Base-by-base conservation (phyloP, 2,888 invertebrate species). In the Drosophila colorata region DNA sequence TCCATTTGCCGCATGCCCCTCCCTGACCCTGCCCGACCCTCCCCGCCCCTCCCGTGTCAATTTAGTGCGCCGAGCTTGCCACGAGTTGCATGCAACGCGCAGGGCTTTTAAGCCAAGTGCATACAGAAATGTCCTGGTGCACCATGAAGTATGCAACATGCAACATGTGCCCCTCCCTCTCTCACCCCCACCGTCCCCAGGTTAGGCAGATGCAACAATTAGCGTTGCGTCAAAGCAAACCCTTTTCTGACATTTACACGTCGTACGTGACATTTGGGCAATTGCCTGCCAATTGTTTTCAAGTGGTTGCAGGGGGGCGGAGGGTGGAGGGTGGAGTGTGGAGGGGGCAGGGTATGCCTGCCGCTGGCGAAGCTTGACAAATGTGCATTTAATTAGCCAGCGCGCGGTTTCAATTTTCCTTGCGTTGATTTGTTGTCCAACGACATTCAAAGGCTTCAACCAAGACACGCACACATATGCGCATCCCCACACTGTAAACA, bases 381-480 rank as follows among this genome's bases (percentile, higher is more conserved):
- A 84, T 87, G 83, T 75, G 75, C 86, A 84, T 84, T 82, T 87
- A 87, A 84, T 84, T 84, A 83, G 85, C 72, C 49, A 63, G 64
- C 49, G 52, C 64, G 70, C 61, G 56, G 64, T 60, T 63, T 69
- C 78, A 57, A 53, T 59, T 68, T 67, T 23, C 43, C 31, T 60
- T 69, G 31, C 31, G 52, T 59, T 69, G 63, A 65, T 65, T 55
- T 73, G 49, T 64, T 65, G 58, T 57, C 46, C 46, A 63, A 53
- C 38, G 65, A 20, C 43, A 72, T 69, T 78, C 66, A 77, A 80
- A 69, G 78, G 78, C 80, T 80, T 79, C 80, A 48, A 43, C 28
- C 41, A 46, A 23, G 60, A 38, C 40, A 77, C 43, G 47, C 58
- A 61, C 47, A 43, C 18, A 46, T n/a, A 52, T 28, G 25, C 25